phyloP scores from a whole-genome alignment of 2,888 invertebrate genomes.

The Drosophila prolongata region DNA sequence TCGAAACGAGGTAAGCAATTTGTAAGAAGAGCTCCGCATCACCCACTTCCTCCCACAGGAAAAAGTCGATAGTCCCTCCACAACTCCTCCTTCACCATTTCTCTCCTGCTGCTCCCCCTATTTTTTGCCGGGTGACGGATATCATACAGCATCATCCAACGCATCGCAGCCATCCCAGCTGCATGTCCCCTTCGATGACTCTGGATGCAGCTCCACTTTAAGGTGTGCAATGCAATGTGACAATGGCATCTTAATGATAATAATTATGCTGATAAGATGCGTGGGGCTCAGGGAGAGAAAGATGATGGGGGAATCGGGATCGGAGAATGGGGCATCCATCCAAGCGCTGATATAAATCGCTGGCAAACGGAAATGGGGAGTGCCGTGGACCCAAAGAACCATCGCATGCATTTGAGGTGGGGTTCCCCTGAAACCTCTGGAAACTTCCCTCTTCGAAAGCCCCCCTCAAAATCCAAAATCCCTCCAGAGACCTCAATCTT shows the following conservation, averaged over 20 bases:
- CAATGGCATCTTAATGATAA: slow-evolving; percentile 69
- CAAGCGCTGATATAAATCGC: slow-evolving; percentile 68
- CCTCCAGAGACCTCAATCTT: slow-evolving; percentile 7
- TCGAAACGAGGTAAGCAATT: slow-evolving; percentile 1
- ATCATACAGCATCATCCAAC: slow-evolving; percentile 18
- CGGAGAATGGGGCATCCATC: slow-evolving; percentile 25
- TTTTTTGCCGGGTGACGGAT: slow-evolving; percentile 2
- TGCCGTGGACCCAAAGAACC: slow-evolving; percentile 53
- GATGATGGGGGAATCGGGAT: slow-evolving; percentile 2
- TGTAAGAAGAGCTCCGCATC: not conserved
- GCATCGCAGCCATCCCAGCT: slow-evolving; percentile 21
- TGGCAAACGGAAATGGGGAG: slow-evolving; percentile 76
- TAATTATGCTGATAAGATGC: slow-evolving; percentile 60
- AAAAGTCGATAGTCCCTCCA: slow-evolving; percentile 1
- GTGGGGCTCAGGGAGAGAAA: slow-evolving; percentile 14
- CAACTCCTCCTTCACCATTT: slow-evolving; percentile 5
- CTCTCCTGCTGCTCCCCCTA: not conserved
- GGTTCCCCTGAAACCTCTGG: slow-evolving; percentile 11
- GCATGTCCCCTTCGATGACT: slow-evolving; percentile 9
- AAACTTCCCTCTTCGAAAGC: not conserved
- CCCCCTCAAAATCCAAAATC: not conserved
- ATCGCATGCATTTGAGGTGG: slow-evolving; percentile 48
- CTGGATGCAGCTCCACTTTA: slow-evolving; percentile 38
- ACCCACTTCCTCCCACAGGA: slow-evolving; percentile 20
- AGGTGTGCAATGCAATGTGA: slow-evolving; percentile 58